Conservation (phyloP, 2,113 vertebrate species). For the Cinclus mexicanus region DNA sequence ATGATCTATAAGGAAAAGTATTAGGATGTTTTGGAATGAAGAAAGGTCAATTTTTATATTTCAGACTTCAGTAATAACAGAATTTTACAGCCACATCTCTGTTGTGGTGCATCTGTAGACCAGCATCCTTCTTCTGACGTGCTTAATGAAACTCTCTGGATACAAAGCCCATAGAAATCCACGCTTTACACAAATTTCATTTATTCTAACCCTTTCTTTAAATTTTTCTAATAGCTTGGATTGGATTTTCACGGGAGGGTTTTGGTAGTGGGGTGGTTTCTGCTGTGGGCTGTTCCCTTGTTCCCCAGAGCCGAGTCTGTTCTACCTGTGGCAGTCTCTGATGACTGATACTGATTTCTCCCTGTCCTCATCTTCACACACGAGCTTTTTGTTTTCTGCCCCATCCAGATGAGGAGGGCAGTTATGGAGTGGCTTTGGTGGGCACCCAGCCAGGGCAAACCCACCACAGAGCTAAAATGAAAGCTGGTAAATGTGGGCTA, state of each 20-base stretch:
- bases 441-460: background rate
- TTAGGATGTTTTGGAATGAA: background rate
- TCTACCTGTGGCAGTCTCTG: accelerated
- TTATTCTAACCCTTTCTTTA: background rate
- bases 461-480: background rate
- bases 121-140: accelerated
- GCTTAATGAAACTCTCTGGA: background rate
- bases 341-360: background rate
- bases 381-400: background rate
- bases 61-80: background rate
- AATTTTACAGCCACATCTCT: background rate
- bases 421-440: background rate
- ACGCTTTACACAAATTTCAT: background rate
- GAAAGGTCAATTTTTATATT: background rate
- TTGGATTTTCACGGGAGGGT: background rate
- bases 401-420: background rate
- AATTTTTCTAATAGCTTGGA: background rate
- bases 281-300: background rate
- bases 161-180: background rate
- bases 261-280: background rate
- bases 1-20: background rate
- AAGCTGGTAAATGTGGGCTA: background rate
- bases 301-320: no score
- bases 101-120: background rate
- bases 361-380: background rate